Percentiles rank a stretch among this genome's conserved stretches.
These are phyloP conservation scores for Stichopus chloronotus DNA, from an alignment of 35 echinoderm and acorn worm species.

Conservation along the genomic window DNA sequence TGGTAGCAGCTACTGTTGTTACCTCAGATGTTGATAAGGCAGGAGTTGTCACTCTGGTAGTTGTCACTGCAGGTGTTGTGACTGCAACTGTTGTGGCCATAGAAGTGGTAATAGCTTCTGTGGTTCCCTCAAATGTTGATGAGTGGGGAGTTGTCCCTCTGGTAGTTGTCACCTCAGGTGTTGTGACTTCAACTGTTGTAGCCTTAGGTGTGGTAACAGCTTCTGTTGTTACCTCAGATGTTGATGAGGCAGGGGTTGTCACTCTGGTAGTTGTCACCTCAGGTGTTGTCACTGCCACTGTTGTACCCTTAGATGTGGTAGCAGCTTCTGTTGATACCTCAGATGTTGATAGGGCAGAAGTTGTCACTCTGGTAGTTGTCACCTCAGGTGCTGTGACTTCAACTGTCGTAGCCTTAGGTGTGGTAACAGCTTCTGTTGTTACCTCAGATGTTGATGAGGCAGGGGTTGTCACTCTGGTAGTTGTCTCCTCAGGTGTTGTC, in stretches of 20 bases:
- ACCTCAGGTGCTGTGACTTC: too few species aligned
- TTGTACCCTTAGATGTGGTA: not conserved
- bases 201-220: not conserved
- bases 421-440: too few species aligned
- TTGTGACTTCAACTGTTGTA: not conserved
- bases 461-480: too few species aligned
- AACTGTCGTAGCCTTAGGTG: not conserved
- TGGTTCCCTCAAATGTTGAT: too few species aligned
- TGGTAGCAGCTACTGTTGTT: too few species aligned
- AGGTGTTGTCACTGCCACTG: conserved; percentile 18
- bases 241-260: not conserved
- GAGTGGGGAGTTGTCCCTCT: not conserved
- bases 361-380: not conserved
- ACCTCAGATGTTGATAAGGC: too few species aligned
- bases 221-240: conserved; percentile 20
- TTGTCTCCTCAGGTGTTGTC: too few species aligned
- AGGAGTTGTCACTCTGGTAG: too few species aligned
- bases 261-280: not conserved
- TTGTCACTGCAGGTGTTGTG: not conserved
- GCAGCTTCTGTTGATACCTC: too few species aligned
- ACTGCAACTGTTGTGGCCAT: not conserved
- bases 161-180: not conserved
- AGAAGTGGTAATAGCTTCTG: not conserved
- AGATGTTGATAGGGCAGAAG: conserved; percentile 12
- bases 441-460: too few species aligned